A percentile compares a stretch with the other conserved stretches of the same genome.
Conservation (phyloP, 2,888 invertebrate species). For the Ptilodon capucinus region DNA sequence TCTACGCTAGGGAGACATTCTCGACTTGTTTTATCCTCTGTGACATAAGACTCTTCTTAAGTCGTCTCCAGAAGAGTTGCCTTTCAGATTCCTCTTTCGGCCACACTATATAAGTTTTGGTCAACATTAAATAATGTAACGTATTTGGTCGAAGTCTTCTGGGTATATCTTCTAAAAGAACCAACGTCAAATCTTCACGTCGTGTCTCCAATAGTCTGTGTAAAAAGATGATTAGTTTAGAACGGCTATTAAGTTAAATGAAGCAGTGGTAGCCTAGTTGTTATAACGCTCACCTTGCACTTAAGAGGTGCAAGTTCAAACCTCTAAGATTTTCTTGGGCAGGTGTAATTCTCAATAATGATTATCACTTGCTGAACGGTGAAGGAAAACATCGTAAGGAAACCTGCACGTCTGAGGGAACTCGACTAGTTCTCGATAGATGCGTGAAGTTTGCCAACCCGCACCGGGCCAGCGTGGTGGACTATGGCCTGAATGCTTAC, state of each 20-base stretch:
- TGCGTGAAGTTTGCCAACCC: too few species aligned
- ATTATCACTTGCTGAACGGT: too few species aligned
- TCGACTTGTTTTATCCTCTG: slow-evolving; percentile 47
- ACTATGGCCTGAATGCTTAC: too few species aligned
- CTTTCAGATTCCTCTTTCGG: slow-evolving; percentile 64
- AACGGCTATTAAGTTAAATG: not conserved
- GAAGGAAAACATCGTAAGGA: too few species aligned
- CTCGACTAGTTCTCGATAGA: too few species aligned
- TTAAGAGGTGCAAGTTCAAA: too few species aligned
- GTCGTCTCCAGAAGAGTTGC: slow-evolving; percentile 67
- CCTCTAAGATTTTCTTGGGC: too few species aligned
- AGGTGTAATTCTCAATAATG: too few species aligned
- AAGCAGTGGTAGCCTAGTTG: too few species aligned
- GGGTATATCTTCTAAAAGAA: slow-evolving; percentile 86
- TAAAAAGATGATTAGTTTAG: slow-evolving; percentile 5
- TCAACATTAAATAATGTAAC: slow-evolving; percentile 85
- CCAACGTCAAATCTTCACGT: slow-evolving; percentile 84
- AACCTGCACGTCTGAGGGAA: too few species aligned
- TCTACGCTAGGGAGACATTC: slow-evolving; percentile 55
- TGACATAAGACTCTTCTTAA: slow-evolving; percentile 60
- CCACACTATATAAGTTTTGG: slow-evolving; percentile 88
- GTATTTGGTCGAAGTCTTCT: slow-evolving; percentile 83
- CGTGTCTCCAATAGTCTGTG: slow-evolving; percentile 83
- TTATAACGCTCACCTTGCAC: too few species aligned
- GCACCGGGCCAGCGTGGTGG: too few species aligned